Evolutionary conservation across 2,888 invertebrate genomes (phyloP).

Genomic region (Noctua janthina): DNA sequence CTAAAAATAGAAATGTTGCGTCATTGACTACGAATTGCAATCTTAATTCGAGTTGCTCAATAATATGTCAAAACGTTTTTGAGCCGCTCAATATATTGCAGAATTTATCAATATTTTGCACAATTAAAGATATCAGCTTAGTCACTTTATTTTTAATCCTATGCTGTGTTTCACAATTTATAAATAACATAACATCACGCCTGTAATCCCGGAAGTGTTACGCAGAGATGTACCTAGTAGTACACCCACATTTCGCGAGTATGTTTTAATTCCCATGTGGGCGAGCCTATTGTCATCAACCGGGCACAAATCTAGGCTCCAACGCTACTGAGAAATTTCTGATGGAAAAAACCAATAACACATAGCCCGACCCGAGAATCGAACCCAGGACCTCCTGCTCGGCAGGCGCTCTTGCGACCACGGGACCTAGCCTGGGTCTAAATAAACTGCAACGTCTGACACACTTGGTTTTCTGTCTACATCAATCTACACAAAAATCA

Average conservation of each 20-base stretch:
- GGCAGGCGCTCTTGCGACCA: background rate
- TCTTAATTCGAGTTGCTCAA: background rate
- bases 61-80: background rate
- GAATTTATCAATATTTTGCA: background rate
- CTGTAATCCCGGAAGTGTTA: background rate
- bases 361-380: background rate
- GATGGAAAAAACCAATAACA: background rate
- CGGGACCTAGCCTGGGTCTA: background rate
- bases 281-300: background rate
- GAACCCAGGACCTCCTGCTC: background rate
- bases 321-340: background rate
- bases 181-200: background rate
- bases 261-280: background rate
- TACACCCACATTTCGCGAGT: background rate
- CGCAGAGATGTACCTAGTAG: background rate
- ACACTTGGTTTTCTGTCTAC: background rate
- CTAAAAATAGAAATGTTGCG: background rate
- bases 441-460: background rate
- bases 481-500: background rate
- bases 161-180: background rate
- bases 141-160: background rate
- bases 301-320: background rate
- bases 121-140: background rate
- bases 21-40: slow-evolving; percentile 1
- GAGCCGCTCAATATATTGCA: background rate